Base-by-base conservation (phyloP, 92 coral and sea anemone genomes). In the Epizoanthus ramosus region DNA sequence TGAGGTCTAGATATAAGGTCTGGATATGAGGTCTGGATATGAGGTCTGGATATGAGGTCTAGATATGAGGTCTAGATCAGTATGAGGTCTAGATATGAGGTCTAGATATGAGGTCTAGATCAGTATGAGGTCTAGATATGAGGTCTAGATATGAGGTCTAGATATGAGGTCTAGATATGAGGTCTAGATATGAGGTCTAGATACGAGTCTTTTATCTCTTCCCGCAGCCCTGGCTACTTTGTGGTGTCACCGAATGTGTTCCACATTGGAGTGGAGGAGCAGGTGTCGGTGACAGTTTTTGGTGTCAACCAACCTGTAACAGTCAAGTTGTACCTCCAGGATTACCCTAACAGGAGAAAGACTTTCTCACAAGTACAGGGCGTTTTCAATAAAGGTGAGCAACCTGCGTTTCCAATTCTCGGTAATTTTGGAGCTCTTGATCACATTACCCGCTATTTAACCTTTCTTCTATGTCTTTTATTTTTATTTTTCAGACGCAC, bases 231-330 rank as follows among this genome's bases (percentile, higher is more conserved):
- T 6, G 88, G 97, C 68, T 94, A 87, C 83, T 79, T 93, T 19
- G 90, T 96, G 25, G 84, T 93, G 84, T 91, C 99, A 12, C 99
- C 99, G 3, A 91, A 92, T 80, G 84, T 94, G 35, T 87, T 96
- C 79, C 99, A 90, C 80, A 91, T 96, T 61, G 99, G 98, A 3
- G 93, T 86, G 5, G 87, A 86, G 18, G 99, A 94, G 75, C 81
- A 85, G 5, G 98, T 96, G 10, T 92, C 99, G 1, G 59, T 96
- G 19, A 63, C 90, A 4, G 88, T 96, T 10, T 86, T 85, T 72
- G 92, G 88, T 35, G 83, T 83, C 1, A 63, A 65, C 43, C 57
- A 87, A 18, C 89, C 89, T 9, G 93, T 91, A 52, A 90, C 91
- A 3, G 94, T 96, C 50, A 80, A 89, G 57, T 59, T 96, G 17